These are phyloP conservation scores for Plusia festucae DNA, from an alignment of 2,888 invertebrate genomes.

Conservation along the genomic window DNA sequence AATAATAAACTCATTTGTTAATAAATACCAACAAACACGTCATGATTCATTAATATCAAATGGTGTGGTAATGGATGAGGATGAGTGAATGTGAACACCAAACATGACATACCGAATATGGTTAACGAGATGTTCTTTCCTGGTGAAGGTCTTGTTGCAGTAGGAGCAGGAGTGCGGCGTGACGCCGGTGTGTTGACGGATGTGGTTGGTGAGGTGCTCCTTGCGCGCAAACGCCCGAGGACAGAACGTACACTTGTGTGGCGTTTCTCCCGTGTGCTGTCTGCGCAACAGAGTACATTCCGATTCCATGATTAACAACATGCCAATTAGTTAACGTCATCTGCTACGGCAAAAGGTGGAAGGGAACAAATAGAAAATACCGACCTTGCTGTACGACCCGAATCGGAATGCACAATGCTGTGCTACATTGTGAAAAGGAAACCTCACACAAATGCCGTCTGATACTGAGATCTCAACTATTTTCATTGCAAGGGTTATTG, in stretches of 20 bases:
- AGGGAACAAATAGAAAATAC: conserved; percentile 39
- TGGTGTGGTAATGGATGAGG: too few relatives aligned
- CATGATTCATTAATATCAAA: not conserved
- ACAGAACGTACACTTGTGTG: conserved; percentile 92
- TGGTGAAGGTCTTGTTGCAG: conserved; percentile 92
- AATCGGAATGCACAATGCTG: conserved; percentile 89
- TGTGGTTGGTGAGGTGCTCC: conserved; percentile 96
- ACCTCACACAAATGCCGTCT: conserved; percentile 84
- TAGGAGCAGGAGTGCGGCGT: conserved; percentile 92
- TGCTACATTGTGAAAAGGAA: conserved; percentile 77
- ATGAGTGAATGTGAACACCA: not conserved
- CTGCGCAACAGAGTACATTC: conserved; percentile 88
- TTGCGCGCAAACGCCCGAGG: conserved; percentile 91
- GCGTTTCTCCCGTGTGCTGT: conserved; percentile 95
- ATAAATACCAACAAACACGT: not conserved
- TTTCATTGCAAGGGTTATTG: conserved; percentile 27
- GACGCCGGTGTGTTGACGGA: conserved; percentile 93
- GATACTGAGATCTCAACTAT: conserved; percentile 43
- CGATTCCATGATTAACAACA: conserved; percentile 72
- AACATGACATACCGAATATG: conserved; percentile 83
- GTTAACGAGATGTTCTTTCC: conserved; percentile 93
- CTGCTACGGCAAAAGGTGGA: conserved; percentile 37
- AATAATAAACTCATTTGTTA: not conserved
- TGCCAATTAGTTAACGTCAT: conserved; percentile 37
- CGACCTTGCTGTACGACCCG: conserved; percentile 60